Evolutionary conservation across 1,140 invertebrate species (phyloP).

Genomic region (Euwallacea similis): DNA sequence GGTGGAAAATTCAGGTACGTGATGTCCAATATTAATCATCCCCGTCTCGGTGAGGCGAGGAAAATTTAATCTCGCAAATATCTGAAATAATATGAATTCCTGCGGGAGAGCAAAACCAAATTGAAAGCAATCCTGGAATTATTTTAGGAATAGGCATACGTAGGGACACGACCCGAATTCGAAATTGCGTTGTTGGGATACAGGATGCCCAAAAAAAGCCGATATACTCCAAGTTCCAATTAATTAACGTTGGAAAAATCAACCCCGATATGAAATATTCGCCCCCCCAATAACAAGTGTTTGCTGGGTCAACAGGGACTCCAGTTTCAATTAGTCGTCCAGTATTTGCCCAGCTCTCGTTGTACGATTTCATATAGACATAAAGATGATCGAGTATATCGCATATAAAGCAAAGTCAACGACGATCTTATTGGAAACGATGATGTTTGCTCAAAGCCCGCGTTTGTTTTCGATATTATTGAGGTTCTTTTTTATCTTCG

Average conservation of each 20-base stretch:
- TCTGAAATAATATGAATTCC: conserved; percentile 47
- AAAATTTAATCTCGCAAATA: conserved; percentile 48
- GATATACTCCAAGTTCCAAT: background rate
- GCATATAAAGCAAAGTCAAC: conserved; percentile 43
- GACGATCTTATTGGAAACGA: conserved; percentile 40
- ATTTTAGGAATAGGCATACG: conserved; percentile 48
- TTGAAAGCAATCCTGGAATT: conserved; percentile 49
- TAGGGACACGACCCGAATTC: conserved; percentile 37
- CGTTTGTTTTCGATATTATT: conserved; percentile 45
- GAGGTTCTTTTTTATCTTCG: background rate
- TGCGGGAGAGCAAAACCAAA: conserved; percentile 42
- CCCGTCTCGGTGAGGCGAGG: conserved; percentile 8
- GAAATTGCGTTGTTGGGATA: conserved; percentile 20
- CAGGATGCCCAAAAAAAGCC: background rate
- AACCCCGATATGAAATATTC: conserved; percentile 5
- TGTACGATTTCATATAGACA: conserved; percentile 47
- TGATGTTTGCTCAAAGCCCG: conserved; percentile 1
- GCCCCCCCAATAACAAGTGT: conserved; percentile 40
- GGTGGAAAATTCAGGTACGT: conserved; percentile 26
- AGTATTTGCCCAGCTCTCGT: conserved; percentile 50
- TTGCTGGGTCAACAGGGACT: conserved; percentile 49
- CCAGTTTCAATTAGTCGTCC: conserved; percentile 50
- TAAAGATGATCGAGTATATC: conserved; percentile 39
- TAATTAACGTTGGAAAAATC: conserved; percentile 5
- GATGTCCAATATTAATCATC: conserved; percentile 39